Percentiles rank a stretch among this genome's conserved stretches.
phyloP scores from a whole-genome alignment of 2,113 vertebrate species.

The Burhinus bistriatus region DNA sequence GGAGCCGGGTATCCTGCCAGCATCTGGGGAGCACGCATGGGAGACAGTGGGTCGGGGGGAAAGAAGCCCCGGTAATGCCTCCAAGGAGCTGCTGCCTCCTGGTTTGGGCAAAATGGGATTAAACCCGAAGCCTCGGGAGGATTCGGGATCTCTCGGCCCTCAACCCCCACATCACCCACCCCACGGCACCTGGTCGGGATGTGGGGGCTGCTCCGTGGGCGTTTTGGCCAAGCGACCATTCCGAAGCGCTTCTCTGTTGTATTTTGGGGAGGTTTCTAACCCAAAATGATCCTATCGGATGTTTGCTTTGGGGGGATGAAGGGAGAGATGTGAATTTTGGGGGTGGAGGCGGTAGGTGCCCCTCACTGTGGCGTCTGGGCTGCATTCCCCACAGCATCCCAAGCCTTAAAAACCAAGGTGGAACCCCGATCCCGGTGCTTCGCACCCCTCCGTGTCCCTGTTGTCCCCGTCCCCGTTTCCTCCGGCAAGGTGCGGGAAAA shows the following conservation, averaged over 20 bases:
- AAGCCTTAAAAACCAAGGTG: no score
- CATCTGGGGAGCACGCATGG: neutral
- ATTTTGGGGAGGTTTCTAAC: neutral
- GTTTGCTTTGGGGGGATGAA: accelerated
- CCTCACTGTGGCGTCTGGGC: neutral
- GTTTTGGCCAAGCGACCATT: neutral
- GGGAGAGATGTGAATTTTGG: neutral
- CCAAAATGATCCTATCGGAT: accelerated
- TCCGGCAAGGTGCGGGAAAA: neutral
- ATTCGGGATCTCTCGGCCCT: accelerated
- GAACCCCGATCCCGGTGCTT: accelerated
- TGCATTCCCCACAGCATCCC: neutral
- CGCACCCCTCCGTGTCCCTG: accelerated
- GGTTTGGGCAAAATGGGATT: neutral
- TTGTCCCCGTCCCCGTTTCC: neutral
- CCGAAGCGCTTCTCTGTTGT: neutral
- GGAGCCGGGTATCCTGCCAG: neutral
- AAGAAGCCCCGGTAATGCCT: neutral
- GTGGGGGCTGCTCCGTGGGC: accelerated
- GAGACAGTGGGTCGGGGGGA: neutral
- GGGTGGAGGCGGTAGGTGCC: neutral
- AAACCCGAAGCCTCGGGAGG: neutral
- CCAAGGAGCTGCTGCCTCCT: neutral
- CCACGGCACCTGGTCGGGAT: accelerated
- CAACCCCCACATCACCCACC: accelerated